These are phyloP conservation scores for Megalops cyprinoides DNA, from an alignment of 2,797 vertebrate genomes.

Conservation along the genomic window DNA sequence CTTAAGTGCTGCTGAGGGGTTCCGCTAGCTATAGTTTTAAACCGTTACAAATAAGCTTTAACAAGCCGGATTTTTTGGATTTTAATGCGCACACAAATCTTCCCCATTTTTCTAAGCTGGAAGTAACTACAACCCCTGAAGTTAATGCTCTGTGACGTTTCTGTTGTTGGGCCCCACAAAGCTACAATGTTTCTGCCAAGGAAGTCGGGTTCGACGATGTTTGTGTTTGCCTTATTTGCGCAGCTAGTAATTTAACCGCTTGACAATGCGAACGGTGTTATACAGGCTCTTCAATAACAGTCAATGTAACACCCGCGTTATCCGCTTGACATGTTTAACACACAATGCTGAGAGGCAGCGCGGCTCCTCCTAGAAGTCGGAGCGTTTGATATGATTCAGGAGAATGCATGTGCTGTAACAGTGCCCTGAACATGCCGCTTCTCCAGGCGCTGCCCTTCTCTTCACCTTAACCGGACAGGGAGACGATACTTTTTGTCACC, in stretches of 20 bases:
- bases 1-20: background rate
- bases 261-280: background rate
- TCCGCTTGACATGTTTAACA: background rate
- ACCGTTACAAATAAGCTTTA: no score
- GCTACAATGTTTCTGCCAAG: background rate
- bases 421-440: background rate
- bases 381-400: background rate
- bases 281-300: background rate
- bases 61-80: background rate
- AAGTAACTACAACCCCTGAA: background rate
- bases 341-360: background rate
- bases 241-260: background rate
- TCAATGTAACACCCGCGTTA: background rate
- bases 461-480: constrained; percentile 3
- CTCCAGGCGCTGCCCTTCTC: background rate
- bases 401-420: background rate
- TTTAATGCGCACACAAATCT: background rate
- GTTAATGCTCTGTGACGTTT: background rate
- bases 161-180: background rate
- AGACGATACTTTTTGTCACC: constrained; percentile 7
- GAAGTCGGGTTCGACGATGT: constrained; percentile 9
- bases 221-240: background rate
- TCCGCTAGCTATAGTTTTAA: background rate
- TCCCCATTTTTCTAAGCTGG: background rate
- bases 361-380: background rate